Conservation (phyloP, 2,113 vertebrate species). For the Notarius lentiginosus region DNA sequence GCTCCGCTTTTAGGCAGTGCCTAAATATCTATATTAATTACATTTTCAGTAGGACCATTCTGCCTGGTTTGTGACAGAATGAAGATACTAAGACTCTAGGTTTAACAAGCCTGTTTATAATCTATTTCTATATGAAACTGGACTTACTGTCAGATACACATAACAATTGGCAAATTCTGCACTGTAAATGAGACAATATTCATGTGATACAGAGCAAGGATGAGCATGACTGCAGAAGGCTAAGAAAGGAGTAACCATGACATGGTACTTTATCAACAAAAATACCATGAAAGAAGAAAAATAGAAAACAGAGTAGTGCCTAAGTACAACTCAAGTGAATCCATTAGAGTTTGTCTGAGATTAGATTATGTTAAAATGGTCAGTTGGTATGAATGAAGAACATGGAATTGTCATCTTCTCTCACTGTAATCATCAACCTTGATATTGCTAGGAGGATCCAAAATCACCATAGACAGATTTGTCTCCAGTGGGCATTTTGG, state of each 20-base stretch:
- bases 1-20: too few species aligned
- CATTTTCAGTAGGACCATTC: not conserved
- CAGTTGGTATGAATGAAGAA: not conserved
- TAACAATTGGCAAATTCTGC: not conserved
- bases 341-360: not conserved
- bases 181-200: not conserved
- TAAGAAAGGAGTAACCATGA: not conserved
- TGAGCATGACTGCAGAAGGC: not conserved
- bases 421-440: not conserved
- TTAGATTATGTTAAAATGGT: not conserved
- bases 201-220: not conserved
- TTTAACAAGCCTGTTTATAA: not conserved
- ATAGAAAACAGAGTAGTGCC: not conserved
- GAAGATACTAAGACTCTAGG: not conserved
- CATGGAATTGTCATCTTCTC: not conserved
- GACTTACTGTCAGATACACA: not conserved
- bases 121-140: not conserved
- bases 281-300: not conserved
- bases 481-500: not conserved
- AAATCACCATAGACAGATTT: not conserved
- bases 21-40: not conserved
- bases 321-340: not conserved
- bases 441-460: not conserved
- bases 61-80: not conserved
- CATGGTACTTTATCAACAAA: not conserved